Conservation (phyloP, 2,113 vertebrate species). For the Microtus pennsylvanicus region DNA sequence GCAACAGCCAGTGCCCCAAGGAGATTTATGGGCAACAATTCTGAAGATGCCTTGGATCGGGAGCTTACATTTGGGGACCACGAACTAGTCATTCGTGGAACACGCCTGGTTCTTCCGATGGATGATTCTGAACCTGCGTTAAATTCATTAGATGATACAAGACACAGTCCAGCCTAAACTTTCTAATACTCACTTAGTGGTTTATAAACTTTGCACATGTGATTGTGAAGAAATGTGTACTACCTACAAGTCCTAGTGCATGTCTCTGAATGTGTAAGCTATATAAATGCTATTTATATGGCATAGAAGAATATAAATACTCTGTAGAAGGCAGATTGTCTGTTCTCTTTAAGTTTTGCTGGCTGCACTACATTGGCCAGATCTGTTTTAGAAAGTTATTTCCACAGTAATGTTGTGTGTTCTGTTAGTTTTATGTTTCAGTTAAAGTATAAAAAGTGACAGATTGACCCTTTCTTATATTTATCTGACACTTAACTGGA, state of each 20-base stretch:
- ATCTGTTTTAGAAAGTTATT: conserved; percentile 84
- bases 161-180: conserved; percentile 88
- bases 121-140: conserved; percentile 95
- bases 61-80: conserved; percentile 94
- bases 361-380: conserved; percentile 85
- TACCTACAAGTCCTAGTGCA: conserved; percentile 90
- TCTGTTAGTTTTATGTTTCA: conserved; percentile 80
- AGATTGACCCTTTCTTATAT: conserved; percentile 70
- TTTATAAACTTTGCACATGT: conserved; percentile 87
- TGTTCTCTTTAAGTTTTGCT: conserved; percentile 82
- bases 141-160: conserved; percentile 86
- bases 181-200: conserved; percentile 75
- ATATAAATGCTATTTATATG: conserved; percentile 91
- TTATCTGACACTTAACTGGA: conserved; percentile 74
- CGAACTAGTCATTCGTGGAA: conserved; percentile 96
- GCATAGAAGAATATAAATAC: conserved; percentile 88
- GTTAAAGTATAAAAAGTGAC: conserved; percentile 75
- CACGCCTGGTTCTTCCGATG: conserved; percentile 97
- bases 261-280: conserved; percentile 90
- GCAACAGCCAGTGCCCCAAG: conserved; percentile 81
- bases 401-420: conserved; percentile 78
- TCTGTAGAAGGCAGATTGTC: conserved; percentile 84
- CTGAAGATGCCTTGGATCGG: conserved; percentile 91
- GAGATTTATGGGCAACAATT: conserved; percentile 85
- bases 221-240: conserved; percentile 87